Percentiles rank a stretch among this genome's conserved stretches.
Evolutionary conservation across 2,113 vertebrate species (phyloP).

Genomic region (Trachemys scripta): DNA sequence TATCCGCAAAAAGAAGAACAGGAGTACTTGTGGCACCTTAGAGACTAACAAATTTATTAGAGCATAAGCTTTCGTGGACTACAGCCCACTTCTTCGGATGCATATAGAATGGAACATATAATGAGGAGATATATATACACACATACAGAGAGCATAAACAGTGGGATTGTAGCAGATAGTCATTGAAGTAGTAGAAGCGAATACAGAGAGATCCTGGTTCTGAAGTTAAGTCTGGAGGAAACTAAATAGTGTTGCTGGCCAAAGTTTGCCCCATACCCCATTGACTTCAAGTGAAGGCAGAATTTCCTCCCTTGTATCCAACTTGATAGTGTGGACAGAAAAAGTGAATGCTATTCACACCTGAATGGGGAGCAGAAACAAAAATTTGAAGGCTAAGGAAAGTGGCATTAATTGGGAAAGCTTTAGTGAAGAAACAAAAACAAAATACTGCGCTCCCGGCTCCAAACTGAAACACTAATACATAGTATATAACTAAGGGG

Average conservation of each 20-base stretch:
- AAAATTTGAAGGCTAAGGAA: background rate
- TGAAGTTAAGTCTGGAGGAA: background rate
- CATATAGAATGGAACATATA: too few species aligned
- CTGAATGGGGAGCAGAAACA: conserved; percentile 15
- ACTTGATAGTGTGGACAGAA: background rate
- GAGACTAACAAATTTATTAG: too few species aligned
- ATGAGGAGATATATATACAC: too few species aligned
- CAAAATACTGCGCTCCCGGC: background rate
- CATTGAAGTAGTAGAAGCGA: background rate
- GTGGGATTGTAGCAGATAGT: background rate
- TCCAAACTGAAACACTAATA: background rate
- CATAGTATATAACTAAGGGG: background rate
- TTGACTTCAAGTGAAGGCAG: background rate
- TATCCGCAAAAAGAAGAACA: too few species aligned
- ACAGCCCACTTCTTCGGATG: too few species aligned
- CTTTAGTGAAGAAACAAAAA: background rate
- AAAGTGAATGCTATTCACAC: background rate
- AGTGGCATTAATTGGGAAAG: background rate
- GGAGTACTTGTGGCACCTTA: too few species aligned
- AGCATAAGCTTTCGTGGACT: too few species aligned
- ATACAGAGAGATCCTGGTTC: background rate
- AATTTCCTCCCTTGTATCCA: background rate
- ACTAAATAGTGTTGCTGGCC: background rate
- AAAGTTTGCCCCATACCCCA: background rate
- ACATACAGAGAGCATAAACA: too few species aligned